These are phyloP conservation scores for Zoanthus solanderi DNA, from an alignment of 92 coral and sea anemone species.

Conservation along the genomic window DNA sequence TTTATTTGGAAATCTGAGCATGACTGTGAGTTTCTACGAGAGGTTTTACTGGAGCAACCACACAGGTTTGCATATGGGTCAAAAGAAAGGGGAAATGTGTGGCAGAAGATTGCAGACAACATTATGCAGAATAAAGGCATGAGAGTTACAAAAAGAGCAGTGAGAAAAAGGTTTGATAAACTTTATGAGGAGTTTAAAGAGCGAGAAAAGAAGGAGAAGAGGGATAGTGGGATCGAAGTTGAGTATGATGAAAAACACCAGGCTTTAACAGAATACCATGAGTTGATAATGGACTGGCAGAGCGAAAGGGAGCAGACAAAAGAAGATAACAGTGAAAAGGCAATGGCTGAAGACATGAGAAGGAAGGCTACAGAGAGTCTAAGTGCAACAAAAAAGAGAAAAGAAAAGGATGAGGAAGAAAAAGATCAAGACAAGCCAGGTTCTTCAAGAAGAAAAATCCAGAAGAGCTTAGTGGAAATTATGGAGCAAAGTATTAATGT, in stretches of 20 bases:
- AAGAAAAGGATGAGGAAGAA: slow-evolving; percentile 37
- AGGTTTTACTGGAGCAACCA: slow-evolving; percentile 51
- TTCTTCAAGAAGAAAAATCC: slow-evolving; percentile 48
- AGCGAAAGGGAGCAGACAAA: slow-evolving; percentile 23
- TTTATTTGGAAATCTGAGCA: slow-evolving; percentile 38
- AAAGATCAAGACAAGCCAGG: slow-evolving; percentile 46
- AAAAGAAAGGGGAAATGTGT: slow-evolving; percentile 46
- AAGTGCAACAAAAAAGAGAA: slow-evolving; percentile 52
- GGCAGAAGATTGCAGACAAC: slow-evolving; percentile 46
- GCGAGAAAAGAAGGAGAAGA: slow-evolving; percentile 56
- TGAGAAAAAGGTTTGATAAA: slow-evolving; percentile 56
- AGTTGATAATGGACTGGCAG: slow-evolving; percentile 35
- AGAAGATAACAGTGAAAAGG: slow-evolving; percentile 54
- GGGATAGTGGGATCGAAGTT: slow-evolving; percentile 58
- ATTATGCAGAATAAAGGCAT: slow-evolving; percentile 37
- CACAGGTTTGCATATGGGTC: slow-evolving; percentile 44
- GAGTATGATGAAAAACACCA: slow-evolving; percentile 53
- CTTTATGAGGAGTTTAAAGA: slow-evolving; percentile 48
- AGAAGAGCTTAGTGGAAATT: slow-evolving; percentile 54
- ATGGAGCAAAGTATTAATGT: slow-evolving; percentile 42
- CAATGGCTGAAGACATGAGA: slow-evolving; percentile 45
- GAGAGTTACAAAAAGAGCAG: slow-evolving; percentile 49
- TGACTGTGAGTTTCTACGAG: slow-evolving; percentile 19
- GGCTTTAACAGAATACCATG: slow-evolving; percentile 55
- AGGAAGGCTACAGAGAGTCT: slow-evolving; percentile 49